Conservation (phyloP, 2,888 invertebrate genomes). For the Drosophila kambysellisi region DNA sequence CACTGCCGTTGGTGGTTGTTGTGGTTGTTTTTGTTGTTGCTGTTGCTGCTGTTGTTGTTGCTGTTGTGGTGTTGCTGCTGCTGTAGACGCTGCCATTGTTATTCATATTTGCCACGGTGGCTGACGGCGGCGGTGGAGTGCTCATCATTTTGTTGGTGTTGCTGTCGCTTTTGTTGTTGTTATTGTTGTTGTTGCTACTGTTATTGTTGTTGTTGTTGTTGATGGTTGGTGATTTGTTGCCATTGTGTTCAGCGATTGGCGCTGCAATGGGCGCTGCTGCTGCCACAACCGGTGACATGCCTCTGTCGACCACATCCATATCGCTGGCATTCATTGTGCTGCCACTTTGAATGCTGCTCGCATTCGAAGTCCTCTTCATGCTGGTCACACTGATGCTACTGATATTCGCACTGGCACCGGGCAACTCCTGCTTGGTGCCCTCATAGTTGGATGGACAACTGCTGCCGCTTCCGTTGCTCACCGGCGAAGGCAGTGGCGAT, state of each 20-base stretch:
- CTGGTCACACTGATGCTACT: slow-evolving; percentile 80
- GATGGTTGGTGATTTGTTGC: slow-evolving; percentile 53
- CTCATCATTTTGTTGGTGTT: slow-evolving; percentile 40
- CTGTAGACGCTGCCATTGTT: slow-evolving; percentile 66
- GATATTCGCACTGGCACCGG: slow-evolving; percentile 78
- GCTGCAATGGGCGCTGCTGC: slow-evolving; percentile 27
- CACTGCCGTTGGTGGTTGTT: slow-evolving; percentile 28
- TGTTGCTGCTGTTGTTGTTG: slow-evolving; percentile 7
- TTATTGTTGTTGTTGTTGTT: slow-evolving; percentile 18
- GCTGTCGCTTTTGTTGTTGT: slow-evolving; percentile 26
- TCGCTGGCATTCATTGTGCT: slow-evolving; percentile 64
- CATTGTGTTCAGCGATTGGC: slow-evolving; percentile 51
- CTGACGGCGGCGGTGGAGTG: slow-evolving; percentile 65
- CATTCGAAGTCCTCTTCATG: slow-evolving; percentile 72
- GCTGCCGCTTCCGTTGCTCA: slow-evolving; percentile 38
- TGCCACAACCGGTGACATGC: slow-evolving; percentile 27
- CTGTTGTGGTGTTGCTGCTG: slow-evolving; percentile 27
- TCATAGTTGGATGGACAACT: slow-evolving; percentile 46
- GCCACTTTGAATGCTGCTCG: slow-evolving; percentile 70
- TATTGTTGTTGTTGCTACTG: slow-evolving; percentile 27
- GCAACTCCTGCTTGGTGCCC: slow-evolving; percentile 75
- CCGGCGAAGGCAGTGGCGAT: slow-evolving; percentile 23
- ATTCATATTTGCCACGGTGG: slow-evolving; percentile 58
- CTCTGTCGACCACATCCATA: slow-evolving; percentile 69
- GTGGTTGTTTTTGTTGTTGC: slow-evolving; percentile 20